Base-by-base conservation (phyloP, 2,797 vertebrate species). In the Urosaurus nigricauda region DNA sequence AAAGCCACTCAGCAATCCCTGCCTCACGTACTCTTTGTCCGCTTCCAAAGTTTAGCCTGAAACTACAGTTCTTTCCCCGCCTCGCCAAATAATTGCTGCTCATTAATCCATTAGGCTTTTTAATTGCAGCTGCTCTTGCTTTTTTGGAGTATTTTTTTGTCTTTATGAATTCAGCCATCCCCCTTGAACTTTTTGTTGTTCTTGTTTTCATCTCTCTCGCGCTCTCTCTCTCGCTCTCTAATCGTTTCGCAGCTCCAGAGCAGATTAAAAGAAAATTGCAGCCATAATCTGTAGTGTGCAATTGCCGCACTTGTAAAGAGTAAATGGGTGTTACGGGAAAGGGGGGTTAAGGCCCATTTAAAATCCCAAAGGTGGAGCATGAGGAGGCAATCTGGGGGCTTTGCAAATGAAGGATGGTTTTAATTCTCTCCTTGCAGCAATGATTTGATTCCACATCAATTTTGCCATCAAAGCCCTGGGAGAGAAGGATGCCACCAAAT, bases 361-460 rank as follows among this genome's bases (percentile, higher is more conserved):
- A 90, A 93, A 95, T 97, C 97, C 97, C 97, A 97, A 95, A 97
- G 97, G 97, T 97, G 96, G 97, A 96, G 96, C 96, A 94, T 96
- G 92, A 92, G 93, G 94, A 95, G 96, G 97, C 96, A 97, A 96
- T 97, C 96, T 96, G 87, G 96, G 96, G 96, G 95, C 94, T 96
- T 94, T 81, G 95, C 95, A 97, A 97, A 98, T 98, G 97, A 98
- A 97, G 97, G 97, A 98, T 98, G 94, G 97, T 97, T 98, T 98
- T 97, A 98, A 97, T 98, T 97, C 97, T 94, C 96, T 97, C 96
- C 97, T 97, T 95, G 95, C 96, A 96, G 97, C 97, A 97, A 97
- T 97, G 96, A 97, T 97, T 97, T 96, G 97, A 97, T 97, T 97
- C 96, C 97, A 97, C 97, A 96, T 98, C 97, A 97, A 97, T 97